Conservation (phyloP, 2,113 vertebrate genomes). For the Furnarius figulus region DNA sequence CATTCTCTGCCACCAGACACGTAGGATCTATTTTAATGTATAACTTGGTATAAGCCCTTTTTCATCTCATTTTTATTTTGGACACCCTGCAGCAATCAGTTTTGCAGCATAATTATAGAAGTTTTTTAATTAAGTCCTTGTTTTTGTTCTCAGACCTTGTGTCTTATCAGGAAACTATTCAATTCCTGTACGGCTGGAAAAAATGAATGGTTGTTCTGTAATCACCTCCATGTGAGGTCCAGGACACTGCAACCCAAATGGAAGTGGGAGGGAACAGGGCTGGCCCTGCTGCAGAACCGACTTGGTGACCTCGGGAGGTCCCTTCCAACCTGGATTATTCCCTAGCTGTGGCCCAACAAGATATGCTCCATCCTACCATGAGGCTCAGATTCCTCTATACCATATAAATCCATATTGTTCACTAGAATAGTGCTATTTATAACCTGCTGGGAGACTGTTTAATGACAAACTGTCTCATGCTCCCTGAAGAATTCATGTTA, state of each 20-base stretch:
- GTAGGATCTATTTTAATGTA: not conserved
- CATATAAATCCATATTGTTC: conserved; percentile 55
- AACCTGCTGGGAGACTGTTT: conserved; percentile 31
- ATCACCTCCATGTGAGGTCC: not conserved
- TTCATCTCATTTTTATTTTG: not conserved
- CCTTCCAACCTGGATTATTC: not conserved
- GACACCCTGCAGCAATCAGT: not conserved
- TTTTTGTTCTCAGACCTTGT: not conserved
- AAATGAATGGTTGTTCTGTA: fast-evolving
- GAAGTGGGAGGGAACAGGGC: not conserved
- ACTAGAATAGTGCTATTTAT: conserved; percentile 39
- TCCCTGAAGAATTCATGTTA: conserved; percentile 47
- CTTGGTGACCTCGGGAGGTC: fast-evolving
- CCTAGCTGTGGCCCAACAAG: not conserved
- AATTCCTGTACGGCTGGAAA: not conserved
- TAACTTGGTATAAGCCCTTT: not conserved
- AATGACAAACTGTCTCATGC: conserved; percentile 25
- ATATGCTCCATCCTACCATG: fast-evolving
- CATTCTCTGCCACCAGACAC: not conserved
- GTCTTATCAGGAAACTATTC: not conserved
- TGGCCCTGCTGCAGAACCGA: not conserved
- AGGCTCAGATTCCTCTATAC: not conserved
- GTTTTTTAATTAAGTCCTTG: not conserved
- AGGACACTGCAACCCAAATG: not conserved
- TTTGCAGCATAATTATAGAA: not conserved